Base-by-base conservation (phyloP, 2,113 vertebrate species). In the Chaenocephalus aceratus region DNA sequence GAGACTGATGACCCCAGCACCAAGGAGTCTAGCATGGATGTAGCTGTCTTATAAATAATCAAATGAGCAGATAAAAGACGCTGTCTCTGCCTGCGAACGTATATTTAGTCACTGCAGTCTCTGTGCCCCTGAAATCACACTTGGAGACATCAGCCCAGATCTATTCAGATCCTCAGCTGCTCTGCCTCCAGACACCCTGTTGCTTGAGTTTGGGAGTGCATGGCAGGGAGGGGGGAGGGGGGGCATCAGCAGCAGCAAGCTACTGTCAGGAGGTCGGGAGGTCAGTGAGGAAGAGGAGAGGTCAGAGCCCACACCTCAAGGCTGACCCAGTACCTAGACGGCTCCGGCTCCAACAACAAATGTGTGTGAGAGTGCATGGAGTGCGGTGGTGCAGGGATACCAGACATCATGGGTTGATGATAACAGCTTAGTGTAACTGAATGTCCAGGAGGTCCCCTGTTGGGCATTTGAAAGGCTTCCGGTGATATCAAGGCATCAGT, bases 11-110 rank as follows among this genome's bases (percentile, higher is more conserved):
- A 89, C 68, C 83, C 83, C 48, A 9, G 23, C 30, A 64, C 77
- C 72, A 54, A 75, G 78, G 62, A 83, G 75, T 83, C 72, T 78
- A 77, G 75, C 69, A 77, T 72, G 67, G 79, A 84, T 51, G 70
- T 77, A 86, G 71, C 72, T 72, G 88, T 86, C 67, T 16, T 46
- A 87, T 94, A 69, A 92, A 93, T 94, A 85, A 93, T 91, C 80
- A 82, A 92, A 82, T 60, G 45, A 58, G 56, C 75, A 88, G 85
- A 92, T 88, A 86, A 88, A 89, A 88, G 68, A 82, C 11, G 21
- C n/a, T n/a, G 57, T 77, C 66, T 77, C 62, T 83, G 80, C 58
- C 66, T 62, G 52, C 63, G n/a, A 80, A 56, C 26, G 61, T 91
- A 91, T 89, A 92, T 93, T 91, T 93, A 91, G 89, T 83, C 53